Conservation (phyloP, 2,113 vertebrate species). For the Rhineura floridana region DNA sequence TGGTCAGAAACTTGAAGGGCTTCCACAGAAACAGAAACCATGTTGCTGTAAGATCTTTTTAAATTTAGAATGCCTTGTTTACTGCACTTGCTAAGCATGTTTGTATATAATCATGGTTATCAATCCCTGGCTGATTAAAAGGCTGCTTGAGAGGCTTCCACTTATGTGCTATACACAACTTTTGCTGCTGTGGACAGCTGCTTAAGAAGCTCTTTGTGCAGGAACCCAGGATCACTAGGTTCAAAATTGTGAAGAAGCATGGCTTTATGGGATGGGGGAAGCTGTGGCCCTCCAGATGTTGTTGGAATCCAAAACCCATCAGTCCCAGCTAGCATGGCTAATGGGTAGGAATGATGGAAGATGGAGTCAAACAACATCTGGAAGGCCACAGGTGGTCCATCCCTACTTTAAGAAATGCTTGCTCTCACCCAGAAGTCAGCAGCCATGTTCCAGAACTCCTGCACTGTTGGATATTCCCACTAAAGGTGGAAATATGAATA, state of each 20-base stretch:
- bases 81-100: background rate
- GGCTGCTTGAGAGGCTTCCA: background rate
- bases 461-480: background rate
- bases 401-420: background rate
- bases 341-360: too few relatives aligned
- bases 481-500: background rate
- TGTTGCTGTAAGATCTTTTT: background rate
- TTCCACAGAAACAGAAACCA: background rate
- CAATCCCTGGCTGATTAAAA: background rate
- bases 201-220: background rate
- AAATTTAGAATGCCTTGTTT: background rate
- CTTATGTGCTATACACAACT: background rate
- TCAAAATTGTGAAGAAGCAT: background rate
- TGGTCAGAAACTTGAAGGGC: background rate
- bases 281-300: too few relatives aligned
- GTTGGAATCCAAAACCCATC: too few relatives aligned
- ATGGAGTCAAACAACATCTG: too few relatives aligned
- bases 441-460: background rate
- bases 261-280: background rate
- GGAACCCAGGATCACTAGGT: background rate
- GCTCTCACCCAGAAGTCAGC: background rate
- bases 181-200: background rate
- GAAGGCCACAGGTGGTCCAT: too few relatives aligned
- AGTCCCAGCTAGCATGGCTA: too few relatives aligned
- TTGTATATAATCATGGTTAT: background rate